Percentiles rank a stretch among this genome's conserved stretches.
Conservation (phyloP, 2,797 vertebrate species). For the Periophthalmus magnuspinnatus region DNA sequence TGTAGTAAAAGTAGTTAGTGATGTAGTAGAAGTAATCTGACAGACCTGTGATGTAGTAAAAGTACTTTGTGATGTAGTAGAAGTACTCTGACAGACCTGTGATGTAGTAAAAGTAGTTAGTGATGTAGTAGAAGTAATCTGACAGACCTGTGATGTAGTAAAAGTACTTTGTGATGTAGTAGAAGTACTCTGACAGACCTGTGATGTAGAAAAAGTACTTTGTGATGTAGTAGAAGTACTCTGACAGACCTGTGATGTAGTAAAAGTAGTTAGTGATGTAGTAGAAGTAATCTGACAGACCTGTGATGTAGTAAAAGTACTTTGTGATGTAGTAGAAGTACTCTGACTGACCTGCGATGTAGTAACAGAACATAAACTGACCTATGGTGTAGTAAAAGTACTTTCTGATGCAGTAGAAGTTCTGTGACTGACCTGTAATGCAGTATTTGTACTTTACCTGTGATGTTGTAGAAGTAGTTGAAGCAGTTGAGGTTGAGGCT, state of each 20-base stretch:
- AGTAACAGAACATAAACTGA: neutral
- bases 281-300: neutral
- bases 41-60: slow-evolving; percentile 74
- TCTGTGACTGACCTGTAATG: slow-evolving; percentile 41
- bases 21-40: slow-evolving; percentile 94
- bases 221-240: neutral
- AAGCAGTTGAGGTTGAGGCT: slow-evolving; percentile 93
- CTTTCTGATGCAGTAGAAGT: slow-evolving; percentile 81
- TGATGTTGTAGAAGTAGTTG: slow-evolving; percentile 97
- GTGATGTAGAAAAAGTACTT: neutral
- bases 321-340: neutral
- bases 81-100: slow-evolving; percentile 71
- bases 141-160: slow-evolving; percentile 70
- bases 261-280: neutral
- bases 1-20: slow-evolving; percentile 89
- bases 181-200: neutral
- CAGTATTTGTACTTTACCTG: slow-evolving; percentile 86
- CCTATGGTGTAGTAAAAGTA: neutral
- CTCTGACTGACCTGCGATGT: neutral
- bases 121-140: too few species aligned
- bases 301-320: neutral
- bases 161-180: too few species aligned
- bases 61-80: slow-evolving; percentile 94
- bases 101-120: slow-evolving; percentile 85
- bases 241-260: neutral